Base-by-base conservation (phyloP, 2,888 invertebrate species). In the Celastrina argiolus region DNA sequence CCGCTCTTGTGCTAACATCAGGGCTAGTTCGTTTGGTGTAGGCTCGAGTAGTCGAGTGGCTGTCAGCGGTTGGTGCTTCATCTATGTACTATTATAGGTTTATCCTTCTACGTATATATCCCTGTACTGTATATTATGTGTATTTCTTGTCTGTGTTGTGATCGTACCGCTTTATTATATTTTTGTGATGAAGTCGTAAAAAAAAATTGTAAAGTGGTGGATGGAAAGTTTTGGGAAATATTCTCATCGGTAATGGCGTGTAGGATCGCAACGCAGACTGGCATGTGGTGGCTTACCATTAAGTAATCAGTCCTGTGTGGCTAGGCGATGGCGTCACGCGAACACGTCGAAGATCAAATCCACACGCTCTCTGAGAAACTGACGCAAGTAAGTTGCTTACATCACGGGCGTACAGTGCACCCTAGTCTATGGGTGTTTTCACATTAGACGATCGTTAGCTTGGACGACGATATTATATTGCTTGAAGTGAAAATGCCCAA, bases 321-420 rank as follows among this genome's bases (percentile, higher is more conserved):
- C 80, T 92, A 94, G 94, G 94, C 94, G 83, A 93, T 94, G 91
- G 94, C 93, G 92, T 92, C 93, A 83, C 93, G 94, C 84, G 94
- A 94, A 79, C 92, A 93, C 92, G 93, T 93, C 85, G 94, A 94
- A 91, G 94, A 94, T 92, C 93, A 94, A 93, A 94, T 94, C 85
- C 93, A 93, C 92, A 88, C 92, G 91, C 93, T 94, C 88, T 93
- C 93, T 84, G 94, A 94, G 93, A 94, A 94, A 89, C 91, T 94
- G 83, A 92, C 93, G 87, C 94, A 94, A 92, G 94, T 94, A 94
- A 94, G 94, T 94, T 78, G 79, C 81, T 78, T 74, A 66, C 69
- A 65, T 63, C 66, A 59, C 64, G 39, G 73, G 71, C 42, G n/a
- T 63, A 63, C 63, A 66, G 61, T 63, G 63, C 56, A 63, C 51